These are phyloP conservation scores for Raphicerus campestris DNA, from an alignment of 2,113 vertebrate genomes.

Conservation along the genomic window DNA sequence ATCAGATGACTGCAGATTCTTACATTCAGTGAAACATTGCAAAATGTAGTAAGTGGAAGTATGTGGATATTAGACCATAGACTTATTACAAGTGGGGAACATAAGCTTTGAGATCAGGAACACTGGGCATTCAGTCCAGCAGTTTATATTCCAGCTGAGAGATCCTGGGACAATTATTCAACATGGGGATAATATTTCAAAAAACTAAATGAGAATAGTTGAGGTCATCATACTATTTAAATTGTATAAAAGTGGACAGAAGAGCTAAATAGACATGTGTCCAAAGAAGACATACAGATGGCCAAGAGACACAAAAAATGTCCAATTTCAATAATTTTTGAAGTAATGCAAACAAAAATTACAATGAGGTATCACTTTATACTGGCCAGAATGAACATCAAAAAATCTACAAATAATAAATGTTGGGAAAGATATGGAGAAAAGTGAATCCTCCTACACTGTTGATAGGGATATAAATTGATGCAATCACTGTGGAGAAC, in stretches of 20 bases:
- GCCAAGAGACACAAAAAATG: background rate
- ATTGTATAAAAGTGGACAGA: background rate
- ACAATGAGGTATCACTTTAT: background rate
- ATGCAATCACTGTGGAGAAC: background rate
- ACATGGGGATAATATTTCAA: background rate
- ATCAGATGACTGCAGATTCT: background rate
- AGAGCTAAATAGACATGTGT: background rate
- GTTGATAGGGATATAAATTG: background rate
- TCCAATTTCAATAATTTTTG: background rate
- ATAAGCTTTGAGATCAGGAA: background rate
- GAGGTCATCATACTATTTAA: background rate
- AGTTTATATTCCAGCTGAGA: background rate
- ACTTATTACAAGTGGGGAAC: background rate
- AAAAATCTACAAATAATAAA: background rate
- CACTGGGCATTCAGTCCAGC: background rate
- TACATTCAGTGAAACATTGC: background rate
- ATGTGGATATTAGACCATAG: background rate
- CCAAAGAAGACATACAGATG: background rate
- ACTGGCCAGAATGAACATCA: background rate
- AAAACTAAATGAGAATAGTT: background rate
- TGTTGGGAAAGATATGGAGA: background rate
- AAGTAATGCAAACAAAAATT: background rate
- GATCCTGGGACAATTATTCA: background rate
- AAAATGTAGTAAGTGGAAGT: fast-evolving
- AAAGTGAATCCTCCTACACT: background rate